These are phyloP conservation scores for Poecilia picta DNA, from an alignment of 2,797 vertebrate genomes.

Conservation along the genomic window DNA sequence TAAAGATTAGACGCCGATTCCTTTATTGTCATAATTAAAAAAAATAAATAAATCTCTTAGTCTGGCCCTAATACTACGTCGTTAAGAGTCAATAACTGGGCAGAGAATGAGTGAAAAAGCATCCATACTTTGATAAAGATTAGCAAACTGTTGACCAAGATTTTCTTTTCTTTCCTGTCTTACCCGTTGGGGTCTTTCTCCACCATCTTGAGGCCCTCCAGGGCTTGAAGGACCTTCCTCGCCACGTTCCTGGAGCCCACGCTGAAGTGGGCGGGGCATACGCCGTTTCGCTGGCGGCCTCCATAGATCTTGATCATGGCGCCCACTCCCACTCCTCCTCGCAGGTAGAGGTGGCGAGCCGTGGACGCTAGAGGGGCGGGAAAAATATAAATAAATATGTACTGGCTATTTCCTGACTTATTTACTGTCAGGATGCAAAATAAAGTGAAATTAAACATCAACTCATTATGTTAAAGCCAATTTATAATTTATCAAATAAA, in stretches of 20 bases:
- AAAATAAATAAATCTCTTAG: too few species aligned
- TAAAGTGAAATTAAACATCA: conserved; percentile 4
- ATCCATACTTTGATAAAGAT: neutral
- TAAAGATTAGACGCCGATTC: neutral
- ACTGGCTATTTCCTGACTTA: conserved; percentile 29
- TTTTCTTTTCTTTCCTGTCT: conserved; percentile 40
- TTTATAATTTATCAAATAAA: neutral
- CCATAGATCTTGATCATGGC: conserved; percentile 94
- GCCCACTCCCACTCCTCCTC: conserved; percentile 87
- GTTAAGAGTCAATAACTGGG: neutral
- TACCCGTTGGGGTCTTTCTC: conserved; percentile 93
- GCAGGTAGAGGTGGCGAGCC: conserved; percentile 88
- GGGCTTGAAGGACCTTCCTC: conserved; percentile 87
- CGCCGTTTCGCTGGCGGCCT: conserved; percentile 88
- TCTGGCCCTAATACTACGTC: too few species aligned
- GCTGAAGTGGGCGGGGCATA: conserved; percentile 91
- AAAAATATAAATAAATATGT: neutral
- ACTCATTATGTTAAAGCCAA: neutral
- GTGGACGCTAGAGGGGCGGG: conserved; percentile 82
- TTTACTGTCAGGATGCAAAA: neutral
- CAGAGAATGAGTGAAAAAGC: neutral
- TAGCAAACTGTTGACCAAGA: neutral
- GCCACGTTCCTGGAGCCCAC: conserved; percentile 89
- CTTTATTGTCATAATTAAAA: too few species aligned
- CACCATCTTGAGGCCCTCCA: conserved; percentile 92